Evolutionary conservation across 2,113 vertebrate genomes (phyloP).

Genomic region (Struthio camelus): DNA sequence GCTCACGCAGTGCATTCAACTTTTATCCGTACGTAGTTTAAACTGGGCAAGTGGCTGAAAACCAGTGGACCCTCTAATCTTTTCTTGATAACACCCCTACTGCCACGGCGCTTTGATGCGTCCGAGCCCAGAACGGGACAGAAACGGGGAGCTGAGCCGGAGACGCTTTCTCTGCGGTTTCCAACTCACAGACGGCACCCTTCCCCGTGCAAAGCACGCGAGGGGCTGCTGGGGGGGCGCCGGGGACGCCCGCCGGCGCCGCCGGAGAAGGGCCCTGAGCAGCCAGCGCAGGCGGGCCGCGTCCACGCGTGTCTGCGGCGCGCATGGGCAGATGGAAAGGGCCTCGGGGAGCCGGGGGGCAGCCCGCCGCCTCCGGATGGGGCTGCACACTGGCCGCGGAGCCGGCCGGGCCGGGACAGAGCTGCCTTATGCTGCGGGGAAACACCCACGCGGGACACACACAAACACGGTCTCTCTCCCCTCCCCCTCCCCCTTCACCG

Average conservation of each 20-base stretch:
- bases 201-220: not conserved
- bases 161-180: not conserved
- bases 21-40: not conserved
- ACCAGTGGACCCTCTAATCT: not conserved
- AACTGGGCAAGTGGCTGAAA: not conserved
- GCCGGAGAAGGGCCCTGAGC: not conserved
- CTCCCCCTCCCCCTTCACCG: no score
- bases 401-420: not conserved
- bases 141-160: not conserved
- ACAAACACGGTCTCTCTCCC: no score
- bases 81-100: not conserved
- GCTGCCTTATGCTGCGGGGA: not conserved
- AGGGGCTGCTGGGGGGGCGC: not conserved
- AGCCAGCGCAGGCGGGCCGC: not conserved
- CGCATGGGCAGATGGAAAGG: no score
- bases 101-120: not conserved
- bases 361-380: not conserved
- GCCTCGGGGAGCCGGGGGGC: not conserved
- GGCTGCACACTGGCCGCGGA: no score
- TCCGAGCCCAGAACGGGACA: not conserved
- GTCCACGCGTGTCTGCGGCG: not conserved
- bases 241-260: not conserved
- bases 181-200: not conserved
- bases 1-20: not conserved
- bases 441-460: no score